Conservation (phyloP, 1,140 invertebrate species). For the Sminthurinus signatus region DNA sequence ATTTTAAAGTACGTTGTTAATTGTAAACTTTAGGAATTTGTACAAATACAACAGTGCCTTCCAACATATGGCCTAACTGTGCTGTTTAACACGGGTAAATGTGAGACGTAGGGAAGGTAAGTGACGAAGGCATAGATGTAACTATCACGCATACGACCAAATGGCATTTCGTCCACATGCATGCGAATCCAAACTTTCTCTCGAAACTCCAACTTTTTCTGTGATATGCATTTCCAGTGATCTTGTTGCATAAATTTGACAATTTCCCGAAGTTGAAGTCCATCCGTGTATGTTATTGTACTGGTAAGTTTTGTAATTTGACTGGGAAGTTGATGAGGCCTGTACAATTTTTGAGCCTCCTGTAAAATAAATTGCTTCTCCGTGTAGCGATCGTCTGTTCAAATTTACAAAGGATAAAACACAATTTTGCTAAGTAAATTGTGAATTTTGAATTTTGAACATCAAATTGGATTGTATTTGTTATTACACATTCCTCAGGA, state of each 20-base stretch:
- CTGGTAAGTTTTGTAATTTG: constrained; percentile 16
- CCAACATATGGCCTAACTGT: too few relatives aligned
- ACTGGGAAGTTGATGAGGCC: constrained; percentile 15
- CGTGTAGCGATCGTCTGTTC: not conserved
- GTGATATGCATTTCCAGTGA: constrained; percentile 25
- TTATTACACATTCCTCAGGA: too few relatives aligned
- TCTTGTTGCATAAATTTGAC: constrained; percentile 13
- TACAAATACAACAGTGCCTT: too few relatives aligned
- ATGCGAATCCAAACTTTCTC: constrained; percentile 22
- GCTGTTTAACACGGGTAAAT: constrained; percentile 20
- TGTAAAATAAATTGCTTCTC: constrained; percentile 1
- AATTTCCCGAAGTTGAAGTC: constrained; percentile 18
- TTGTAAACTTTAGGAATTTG: too few relatives aligned
- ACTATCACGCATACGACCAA: constrained; percentile 20
- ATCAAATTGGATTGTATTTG: too few relatives aligned
- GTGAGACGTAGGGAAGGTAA: constrained; percentile 16
- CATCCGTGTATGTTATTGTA: constrained; percentile 19
- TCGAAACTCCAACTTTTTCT: constrained; percentile 16
- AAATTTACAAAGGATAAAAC: too few relatives aligned
- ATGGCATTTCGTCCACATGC: constrained; percentile 25
- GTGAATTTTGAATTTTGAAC: too few relatives aligned
- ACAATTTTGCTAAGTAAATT: too few relatives aligned
- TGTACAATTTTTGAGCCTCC: constrained; percentile 10
- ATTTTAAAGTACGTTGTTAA: too few relatives aligned
- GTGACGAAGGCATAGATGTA: constrained; percentile 27